Percentiles rank a stretch among this genome's conserved stretches.
Evolutionary conservation across 2,888 invertebrate genomes (phyloP).

Genomic region (Phania funesta): DNA sequence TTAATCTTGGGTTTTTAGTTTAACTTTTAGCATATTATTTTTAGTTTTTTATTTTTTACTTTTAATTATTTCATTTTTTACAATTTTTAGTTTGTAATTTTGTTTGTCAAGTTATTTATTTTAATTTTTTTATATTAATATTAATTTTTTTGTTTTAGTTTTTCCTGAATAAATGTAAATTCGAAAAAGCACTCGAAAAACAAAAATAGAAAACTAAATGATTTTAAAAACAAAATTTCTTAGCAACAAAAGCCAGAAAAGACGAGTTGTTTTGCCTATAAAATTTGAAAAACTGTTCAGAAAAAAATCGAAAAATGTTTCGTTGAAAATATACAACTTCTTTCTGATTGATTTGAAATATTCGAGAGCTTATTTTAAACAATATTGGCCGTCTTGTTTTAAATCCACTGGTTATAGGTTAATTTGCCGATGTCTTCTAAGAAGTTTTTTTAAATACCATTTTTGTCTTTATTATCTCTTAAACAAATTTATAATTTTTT

Average conservation of each 20-base stretch:
- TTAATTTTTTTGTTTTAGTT: slow-evolving; percentile 17
- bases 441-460: not conserved
- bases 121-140: slow-evolving; percentile 37
- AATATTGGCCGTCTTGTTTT: not conserved
- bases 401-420: not conserved
- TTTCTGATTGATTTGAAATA: not conserved
- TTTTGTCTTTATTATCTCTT: slow-evolving; percentile 19
- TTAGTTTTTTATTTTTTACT: slow-evolving; percentile 31
- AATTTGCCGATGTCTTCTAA: not conserved
- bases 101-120: slow-evolving; percentile 43
- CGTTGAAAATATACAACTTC: not conserved
- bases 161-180: slow-evolving; percentile 38
- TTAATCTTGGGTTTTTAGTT: slow-evolving; percentile 45
- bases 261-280: not conserved
- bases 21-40: slow-evolving; percentile 33
- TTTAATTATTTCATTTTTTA: slow-evolving; percentile 12
- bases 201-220: not conserved
- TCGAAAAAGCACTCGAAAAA: not conserved
- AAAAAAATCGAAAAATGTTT: not conserved
- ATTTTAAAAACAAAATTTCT: not conserved
- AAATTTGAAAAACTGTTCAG: too few species aligned
- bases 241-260: not conserved
- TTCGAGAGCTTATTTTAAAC: not conserved
- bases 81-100: slow-evolving; percentile 54
- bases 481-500: slow-evolving; percentile 9